These are phyloP conservation scores for Aphyosemion australe DNA, from an alignment of 2,113 vertebrate species.

Conservation along the genomic window DNA sequence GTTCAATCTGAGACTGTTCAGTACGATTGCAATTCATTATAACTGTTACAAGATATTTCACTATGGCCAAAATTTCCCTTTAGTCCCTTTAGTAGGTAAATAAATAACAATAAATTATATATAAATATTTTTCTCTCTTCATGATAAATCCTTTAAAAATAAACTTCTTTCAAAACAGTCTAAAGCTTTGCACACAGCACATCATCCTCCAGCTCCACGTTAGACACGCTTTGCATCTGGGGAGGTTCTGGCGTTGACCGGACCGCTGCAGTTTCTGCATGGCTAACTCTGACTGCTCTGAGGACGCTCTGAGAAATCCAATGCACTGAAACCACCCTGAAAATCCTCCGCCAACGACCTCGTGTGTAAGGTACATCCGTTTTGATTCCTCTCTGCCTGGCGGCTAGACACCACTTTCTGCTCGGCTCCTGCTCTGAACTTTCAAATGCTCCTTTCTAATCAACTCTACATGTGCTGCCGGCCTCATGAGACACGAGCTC, in stretches of 20 bases:
- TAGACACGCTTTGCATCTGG: constrained; percentile 65
- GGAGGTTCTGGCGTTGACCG: constrained; percentile 63
- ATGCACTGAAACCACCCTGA: constrained; percentile 69
- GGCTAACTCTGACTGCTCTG: constrained; percentile 66
- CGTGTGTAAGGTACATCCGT: constrained; percentile 52
- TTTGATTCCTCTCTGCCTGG: constrained; percentile 61
- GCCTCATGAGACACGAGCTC: constrained; percentile 56
- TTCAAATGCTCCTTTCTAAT: constrained; percentile 69
- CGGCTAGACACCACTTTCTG: constrained; percentile 51
- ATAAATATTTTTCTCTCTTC: neutral
- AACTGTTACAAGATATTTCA: too few species aligned
- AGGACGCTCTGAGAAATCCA: constrained; percentile 68
- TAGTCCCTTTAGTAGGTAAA: too few species aligned
- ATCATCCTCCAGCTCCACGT: constrained; percentile 47
- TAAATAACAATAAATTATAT: constrained; percentile 1
- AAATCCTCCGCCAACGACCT: constrained; percentile 64
- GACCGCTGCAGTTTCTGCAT: constrained; percentile 69
- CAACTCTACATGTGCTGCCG: constrained; percentile 54
- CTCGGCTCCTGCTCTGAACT: constrained; percentile 57
- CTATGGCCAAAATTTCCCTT: too few species aligned
- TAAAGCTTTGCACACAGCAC: constrained; percentile 43
- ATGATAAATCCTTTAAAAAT: constrained; percentile 35
- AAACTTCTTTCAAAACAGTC: constrained; percentile 36
- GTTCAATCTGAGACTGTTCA: too few species aligned
- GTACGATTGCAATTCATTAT: too few species aligned